These are phyloP conservation scores for Clangula hyemalis DNA, from an alignment of 2,797 vertebrate species.

Conservation along the genomic window DNA sequence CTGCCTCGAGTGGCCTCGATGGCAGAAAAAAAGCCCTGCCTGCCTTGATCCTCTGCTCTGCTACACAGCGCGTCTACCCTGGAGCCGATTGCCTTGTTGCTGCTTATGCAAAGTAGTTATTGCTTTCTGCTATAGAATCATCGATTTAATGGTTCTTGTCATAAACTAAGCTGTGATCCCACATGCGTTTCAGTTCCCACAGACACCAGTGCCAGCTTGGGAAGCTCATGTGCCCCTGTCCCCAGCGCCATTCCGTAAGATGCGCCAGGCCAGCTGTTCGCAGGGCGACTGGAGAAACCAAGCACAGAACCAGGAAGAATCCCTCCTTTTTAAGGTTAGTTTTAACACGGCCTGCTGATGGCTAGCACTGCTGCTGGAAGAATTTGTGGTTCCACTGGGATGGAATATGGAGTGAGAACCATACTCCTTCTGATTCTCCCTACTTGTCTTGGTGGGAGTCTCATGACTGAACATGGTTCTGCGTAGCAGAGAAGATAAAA, in stretches of 20 bases:
- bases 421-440: not conserved
- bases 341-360: not conserved
- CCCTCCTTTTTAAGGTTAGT: not conserved
- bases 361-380: not conserved
- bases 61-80: too few species aligned
- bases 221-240: not conserved
- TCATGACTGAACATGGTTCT: not conserved
- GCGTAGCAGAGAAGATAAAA: not conserved
- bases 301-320: not conserved
- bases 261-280: not conserved
- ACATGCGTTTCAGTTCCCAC: not conserved
- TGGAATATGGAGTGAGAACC: not conserved
- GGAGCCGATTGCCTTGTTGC: not conserved
- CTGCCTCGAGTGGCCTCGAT: too few species aligned
- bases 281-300: not conserved
- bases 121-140: not conserved
- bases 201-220: not conserved
- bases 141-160: not conserved
- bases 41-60: too few species aligned
- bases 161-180: not conserved
- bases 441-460: not conserved
- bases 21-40: too few species aligned
- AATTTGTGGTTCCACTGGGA: rapidly evolving
- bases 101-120: not conserved
- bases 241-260: not conserved